Conservation (phyloP, 2,113 vertebrate genomes). For the Rhombomys opimus region DNA sequence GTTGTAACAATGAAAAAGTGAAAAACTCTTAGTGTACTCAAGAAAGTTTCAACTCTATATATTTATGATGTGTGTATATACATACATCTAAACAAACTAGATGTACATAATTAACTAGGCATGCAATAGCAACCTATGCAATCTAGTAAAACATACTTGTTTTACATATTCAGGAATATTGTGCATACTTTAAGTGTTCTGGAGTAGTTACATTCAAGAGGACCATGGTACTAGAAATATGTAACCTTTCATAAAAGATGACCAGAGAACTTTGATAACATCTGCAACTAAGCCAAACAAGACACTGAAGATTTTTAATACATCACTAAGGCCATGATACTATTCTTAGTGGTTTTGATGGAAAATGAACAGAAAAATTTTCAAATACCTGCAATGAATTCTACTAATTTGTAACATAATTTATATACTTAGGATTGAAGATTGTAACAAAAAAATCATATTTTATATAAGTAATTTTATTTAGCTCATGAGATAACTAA, state of each 20-base stretch:
- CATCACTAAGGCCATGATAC: not conserved
- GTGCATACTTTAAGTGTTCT: not conserved
- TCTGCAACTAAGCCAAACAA: not conserved
- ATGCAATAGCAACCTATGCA: not conserved
- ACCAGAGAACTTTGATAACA: not conserved
- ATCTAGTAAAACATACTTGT: not conserved
- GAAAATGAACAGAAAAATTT: not conserved
- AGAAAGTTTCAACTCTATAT: not conserved
- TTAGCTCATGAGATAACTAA: not conserved
- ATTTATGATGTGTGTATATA: not conserved
- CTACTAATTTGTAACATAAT: not conserved
- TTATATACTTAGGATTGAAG: not conserved
- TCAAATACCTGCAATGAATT: not conserved
- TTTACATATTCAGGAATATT: not conserved
- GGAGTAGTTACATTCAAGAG: not conserved
- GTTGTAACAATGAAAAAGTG: not conserved
- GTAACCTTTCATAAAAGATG: not conserved
- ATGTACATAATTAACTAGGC: not conserved
- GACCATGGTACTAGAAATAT: not conserved
- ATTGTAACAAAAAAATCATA: not conserved
- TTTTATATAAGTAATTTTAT: not conserved
- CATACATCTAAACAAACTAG: not conserved
- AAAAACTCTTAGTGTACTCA: not conserved
- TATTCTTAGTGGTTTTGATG: not conserved
- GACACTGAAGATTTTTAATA: not conserved